A percentile compares a stretch with the other conserved stretches of the same genome.
These are phyloP conservation scores for Scytalopus superciliaris DNA, from an alignment of 2,113 vertebrate genomes.

Conservation along the genomic window DNA sequence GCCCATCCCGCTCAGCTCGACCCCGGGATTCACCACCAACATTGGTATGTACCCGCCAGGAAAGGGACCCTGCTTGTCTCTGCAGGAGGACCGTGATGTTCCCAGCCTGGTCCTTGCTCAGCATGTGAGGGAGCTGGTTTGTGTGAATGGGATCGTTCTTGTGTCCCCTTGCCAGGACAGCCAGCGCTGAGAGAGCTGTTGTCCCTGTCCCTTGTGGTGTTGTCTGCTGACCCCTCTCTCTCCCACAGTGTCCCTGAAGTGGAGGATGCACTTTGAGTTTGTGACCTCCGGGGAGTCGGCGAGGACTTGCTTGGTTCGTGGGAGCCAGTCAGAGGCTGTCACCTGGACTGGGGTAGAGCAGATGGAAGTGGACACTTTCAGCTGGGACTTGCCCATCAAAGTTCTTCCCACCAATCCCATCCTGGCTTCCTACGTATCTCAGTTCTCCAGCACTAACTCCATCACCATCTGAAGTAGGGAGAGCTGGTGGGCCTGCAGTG, in stretches of 20 bases:
- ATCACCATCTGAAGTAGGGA: slow-evolving; percentile 83
- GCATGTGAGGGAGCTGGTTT: neutral
- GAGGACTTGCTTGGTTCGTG: slow-evolving; percentile 78
- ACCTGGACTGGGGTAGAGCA: slow-evolving; percentile 90
- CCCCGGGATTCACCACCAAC: slow-evolving; percentile 92
- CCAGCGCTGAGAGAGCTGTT: neutral
- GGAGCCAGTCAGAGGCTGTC: slow-evolving; percentile 84
- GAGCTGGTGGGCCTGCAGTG: neutral
- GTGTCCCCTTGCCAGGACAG: neutral
- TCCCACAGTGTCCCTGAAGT: slow-evolving; percentile 58
- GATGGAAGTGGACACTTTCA: slow-evolving; percentile 96
- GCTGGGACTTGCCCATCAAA: slow-evolving; percentile 97
- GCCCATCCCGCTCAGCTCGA: slow-evolving; percentile 92
- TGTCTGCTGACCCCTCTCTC: neutral
- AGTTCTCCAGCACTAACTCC: slow-evolving; percentile 88
- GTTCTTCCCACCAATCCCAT: slow-evolving; percentile 94
- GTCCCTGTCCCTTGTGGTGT: neutral
- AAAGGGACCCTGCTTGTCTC: neutral
- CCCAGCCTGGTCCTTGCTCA: neutral
- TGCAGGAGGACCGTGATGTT: fast-evolving
- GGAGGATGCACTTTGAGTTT: slow-evolving; percentile 87
- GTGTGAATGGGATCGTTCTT: neutral
- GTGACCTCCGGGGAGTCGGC: slow-evolving; percentile 87
- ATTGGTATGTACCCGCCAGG: slow-evolving; percentile 76
- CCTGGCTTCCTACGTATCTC: slow-evolving; percentile 88